Base-by-base conservation (phyloP, 2,888 invertebrate genomes). In the Erannis defoliaria region DNA sequence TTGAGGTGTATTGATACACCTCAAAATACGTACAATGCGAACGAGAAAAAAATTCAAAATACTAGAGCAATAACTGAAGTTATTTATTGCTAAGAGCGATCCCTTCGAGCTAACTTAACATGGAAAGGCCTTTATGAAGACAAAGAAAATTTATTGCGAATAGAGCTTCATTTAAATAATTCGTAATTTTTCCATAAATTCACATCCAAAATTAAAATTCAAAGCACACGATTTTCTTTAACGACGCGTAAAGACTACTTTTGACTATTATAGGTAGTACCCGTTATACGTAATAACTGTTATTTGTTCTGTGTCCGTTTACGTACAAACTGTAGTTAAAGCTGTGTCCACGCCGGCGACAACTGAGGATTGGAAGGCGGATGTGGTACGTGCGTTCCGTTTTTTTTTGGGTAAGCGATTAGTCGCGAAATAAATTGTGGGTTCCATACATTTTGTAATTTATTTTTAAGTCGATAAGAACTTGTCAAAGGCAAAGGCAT, bases 251-350 rank as follows among this genome's bases (percentile, higher is more conserved):
- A 45, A 37, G 37, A 18, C 50, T 45, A 50, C 50, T 45, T 61
- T 61, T 50, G 61, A 61, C 55, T 55, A 50, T 61, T 61, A 61
- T 61, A 61, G 61, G 9, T 16, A 31, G 50, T 43, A 26, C 18
- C 55, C 60, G 60, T 61, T 61, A 61, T 51, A 14, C 21, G 35
- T 23, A 31, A 40, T 29, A 58, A 58, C 53, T 53, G 9, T 18
- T 29, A n/a, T n/a, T 2, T 46, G 12, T 19, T 26, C 46, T 46
- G 31, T 45, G 46, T 12, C 16, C 23, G 10, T 19, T 31, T 18
- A 46, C 4, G 2, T 46, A 46, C 10, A 4, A 19, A 46, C 46
- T 46, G 18, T 10, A 0, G n/a, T 5, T 0, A 31, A 19, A 33
- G 16, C 46, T 46, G 31, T 46, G 31, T 2, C n/a, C 18, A n/a